Evolutionary conservation across 2,797 vertebrate genomes (phyloP), one percentile per base, ranked within the genome.

Genomic region (Orientallactaga sibirica): DNA sequence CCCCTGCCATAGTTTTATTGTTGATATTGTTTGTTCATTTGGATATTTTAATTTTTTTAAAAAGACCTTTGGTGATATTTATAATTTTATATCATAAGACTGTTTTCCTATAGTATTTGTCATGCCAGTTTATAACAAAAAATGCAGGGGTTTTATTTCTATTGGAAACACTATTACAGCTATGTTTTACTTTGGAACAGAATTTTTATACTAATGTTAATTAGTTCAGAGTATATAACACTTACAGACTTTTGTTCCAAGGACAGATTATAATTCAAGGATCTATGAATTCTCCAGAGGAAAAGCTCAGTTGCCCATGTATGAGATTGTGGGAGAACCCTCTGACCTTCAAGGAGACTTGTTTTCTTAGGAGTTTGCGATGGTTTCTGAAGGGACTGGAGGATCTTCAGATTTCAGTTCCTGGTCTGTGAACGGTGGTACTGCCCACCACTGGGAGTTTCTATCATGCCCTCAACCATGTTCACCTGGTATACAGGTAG

Each of bases 141-240:
- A 97, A 98, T 99, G 99, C 99, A 99, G 99, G 99, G 99, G 99
- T 99, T 99, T 99, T 99, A 99, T 99, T 99, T 99, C 98, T 99
- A 98, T 99, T 99, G 98, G 98, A 99, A 99, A 99, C 99, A 99
- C 99, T 99, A 99, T 99, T 99, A 99, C 99, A 99, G 98, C 98
- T 99, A 98, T 99, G 98, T 99, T 99, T 99, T 99, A 99, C 99
- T 99, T 98, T 98, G 97, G 99, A 99, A 99, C 99, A 98, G 98
- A 99, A 98, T 99, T 98, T 99, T 99, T 99, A 99, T 99, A 99
- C 99, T 99, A 99, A 99, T 99, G 99, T 99, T 99, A 99, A 99
- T 99, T 99, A 99, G 99, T 99, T 99, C 98, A 99, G 99, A 99
- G 98, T 99, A 99, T 99, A 99, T 99, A 99, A 99, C 99, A 99